Evolutionary conservation across 1,140 invertebrate genomes (phyloP).

Genomic region (Diuraphis noxia): DNA sequence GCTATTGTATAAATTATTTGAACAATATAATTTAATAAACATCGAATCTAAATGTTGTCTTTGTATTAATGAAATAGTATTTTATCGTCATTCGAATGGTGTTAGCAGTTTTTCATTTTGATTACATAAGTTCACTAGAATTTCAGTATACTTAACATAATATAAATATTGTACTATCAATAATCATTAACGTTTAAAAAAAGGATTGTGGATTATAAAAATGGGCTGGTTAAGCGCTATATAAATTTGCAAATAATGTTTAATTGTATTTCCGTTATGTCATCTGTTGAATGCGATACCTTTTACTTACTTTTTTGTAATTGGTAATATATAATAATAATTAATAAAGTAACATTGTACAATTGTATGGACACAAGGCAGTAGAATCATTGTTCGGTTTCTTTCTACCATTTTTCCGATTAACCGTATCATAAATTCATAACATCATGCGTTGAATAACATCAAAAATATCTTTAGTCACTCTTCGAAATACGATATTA

Average conservation of each 20-base stretch:
- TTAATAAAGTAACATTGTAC: not conserved
- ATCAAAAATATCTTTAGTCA: not conserved
- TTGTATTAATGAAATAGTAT: not conserved
- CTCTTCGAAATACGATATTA: not conserved
- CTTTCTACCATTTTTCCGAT: not conserved
- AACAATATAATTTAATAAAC: not conserved
- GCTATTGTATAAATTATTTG: not conserved
- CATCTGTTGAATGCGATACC: not conserved
- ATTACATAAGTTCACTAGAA: not conserved
- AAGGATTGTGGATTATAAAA: not conserved
- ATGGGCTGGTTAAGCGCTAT: not conserved
- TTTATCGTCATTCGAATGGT: not conserved
- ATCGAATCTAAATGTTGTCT: not conserved
- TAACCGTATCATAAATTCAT: not conserved
- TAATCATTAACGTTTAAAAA: not conserved
- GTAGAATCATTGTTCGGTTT: not conserved
- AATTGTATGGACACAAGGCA: not conserved
- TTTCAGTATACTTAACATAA: not conserved
- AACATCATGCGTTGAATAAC: not conserved
- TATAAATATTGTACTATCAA: not conserved
- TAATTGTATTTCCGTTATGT: not conserved
- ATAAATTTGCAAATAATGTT: not conserved
- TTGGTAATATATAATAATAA: not conserved
- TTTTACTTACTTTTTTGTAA: too few species aligned
- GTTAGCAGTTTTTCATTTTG: not conserved